phyloP scores from a whole-genome alignment of 2,888 invertebrate species.

The Plagodis pulveraria region DNA sequence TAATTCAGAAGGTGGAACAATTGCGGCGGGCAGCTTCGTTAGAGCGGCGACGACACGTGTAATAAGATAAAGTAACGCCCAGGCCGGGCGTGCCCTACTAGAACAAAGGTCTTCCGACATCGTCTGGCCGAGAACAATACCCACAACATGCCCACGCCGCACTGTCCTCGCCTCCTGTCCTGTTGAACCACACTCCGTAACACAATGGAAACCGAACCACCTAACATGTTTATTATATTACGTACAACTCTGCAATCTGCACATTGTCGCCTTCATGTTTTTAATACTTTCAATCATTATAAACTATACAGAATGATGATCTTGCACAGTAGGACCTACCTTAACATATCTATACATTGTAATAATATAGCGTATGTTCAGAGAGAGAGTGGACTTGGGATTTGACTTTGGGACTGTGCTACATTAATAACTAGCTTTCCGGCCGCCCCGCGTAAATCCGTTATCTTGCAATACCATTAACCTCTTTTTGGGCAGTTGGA shows the following conservation, averaged over 20 bases:
- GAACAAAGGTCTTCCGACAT: conserved; percentile 76
- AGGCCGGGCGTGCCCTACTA: conserved; percentile 55
- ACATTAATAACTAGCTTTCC: too few species aligned
- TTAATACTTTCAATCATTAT: conserved; percentile 1
- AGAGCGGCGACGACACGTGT: conserved; percentile 71
- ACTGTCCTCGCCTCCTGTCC: conserved; percentile 54
- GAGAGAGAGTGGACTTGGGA: too few species aligned
- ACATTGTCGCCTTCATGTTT: conserved; percentile 6
- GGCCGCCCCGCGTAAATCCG: too few species aligned
- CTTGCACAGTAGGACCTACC: too few species aligned
- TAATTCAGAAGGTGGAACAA: conserved; percentile 68
- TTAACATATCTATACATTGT: too few species aligned
- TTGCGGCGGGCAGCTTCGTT: conserved; percentile 68
- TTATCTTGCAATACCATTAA: too few species aligned
- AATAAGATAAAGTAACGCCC: conserved; percentile 75
- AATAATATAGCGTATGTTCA: too few species aligned
- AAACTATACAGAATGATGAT: not conserved
- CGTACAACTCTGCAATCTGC: conserved; percentile 1
- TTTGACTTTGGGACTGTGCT: too few species aligned
- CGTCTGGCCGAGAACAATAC: conserved; percentile 61
- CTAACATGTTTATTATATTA: conserved; percentile 12
- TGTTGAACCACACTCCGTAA: conserved; percentile 44
- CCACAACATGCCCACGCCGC: conserved; percentile 49
- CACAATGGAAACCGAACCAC: conserved; percentile 26
- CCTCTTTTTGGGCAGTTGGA: too few species aligned